phyloP scores from a whole-genome alignment of 2,113 vertebrate genomes.

The Cololabis saira region DNA sequence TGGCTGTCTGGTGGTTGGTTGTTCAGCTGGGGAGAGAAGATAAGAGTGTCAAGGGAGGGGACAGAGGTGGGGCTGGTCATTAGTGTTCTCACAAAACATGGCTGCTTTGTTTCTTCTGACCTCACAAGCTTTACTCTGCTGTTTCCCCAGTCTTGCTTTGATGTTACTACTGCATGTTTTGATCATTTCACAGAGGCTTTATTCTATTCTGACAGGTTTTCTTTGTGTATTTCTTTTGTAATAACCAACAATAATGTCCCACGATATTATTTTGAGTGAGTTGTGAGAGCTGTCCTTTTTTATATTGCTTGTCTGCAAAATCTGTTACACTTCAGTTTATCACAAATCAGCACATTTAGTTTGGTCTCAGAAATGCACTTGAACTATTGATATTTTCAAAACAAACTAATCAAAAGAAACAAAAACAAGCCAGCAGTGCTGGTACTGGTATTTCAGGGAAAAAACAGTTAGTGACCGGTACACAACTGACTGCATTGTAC shows the following conservation, averaged over 20 bases:
- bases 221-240: not conserved
- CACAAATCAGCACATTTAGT: not conserved
- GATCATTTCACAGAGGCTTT: constrained; percentile 5
- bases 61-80: constrained; percentile 35
- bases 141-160: constrained; percentile 15
- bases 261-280: constrained; percentile 11
- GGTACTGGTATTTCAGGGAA: too few species aligned
- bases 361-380: too few species aligned
- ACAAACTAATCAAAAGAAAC: too few species aligned
- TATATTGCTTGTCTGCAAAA: not conserved
- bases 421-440: too few species aligned
- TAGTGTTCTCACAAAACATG: constrained; percentile 47
- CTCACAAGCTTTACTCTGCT: constrained; percentile 19
- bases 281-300: not conserved
- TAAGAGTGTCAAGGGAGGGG: constrained; percentile 46
- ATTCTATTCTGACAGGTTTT: too few species aligned
- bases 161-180: constrained; percentile 23
- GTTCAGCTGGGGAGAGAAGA: constrained; percentile 67
- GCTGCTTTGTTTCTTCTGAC: constrained; percentile 49
- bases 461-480: too few species aligned
- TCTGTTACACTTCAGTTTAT: not conserved
- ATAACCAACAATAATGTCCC: not conserved
- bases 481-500: not conserved
- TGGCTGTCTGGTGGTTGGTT: constrained; percentile 24
- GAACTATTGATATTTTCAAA: too few species aligned